Conservation (phyloP, 1,140 invertebrate genomes). For the Drosophila athabasca region DNA sequence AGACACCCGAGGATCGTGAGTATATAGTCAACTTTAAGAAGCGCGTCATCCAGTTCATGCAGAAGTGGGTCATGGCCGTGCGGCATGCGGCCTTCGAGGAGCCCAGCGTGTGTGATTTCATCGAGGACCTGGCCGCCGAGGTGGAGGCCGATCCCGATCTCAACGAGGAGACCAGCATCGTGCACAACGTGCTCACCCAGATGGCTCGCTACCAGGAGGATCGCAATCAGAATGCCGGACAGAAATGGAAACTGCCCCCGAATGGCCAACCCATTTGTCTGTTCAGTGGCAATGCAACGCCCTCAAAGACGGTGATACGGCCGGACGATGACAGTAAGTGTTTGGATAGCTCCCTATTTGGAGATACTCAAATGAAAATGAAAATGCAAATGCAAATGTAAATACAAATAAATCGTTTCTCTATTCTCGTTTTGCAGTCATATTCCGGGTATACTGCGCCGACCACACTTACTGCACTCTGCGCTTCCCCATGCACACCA, state of each 20-base stretch:
- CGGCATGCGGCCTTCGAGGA: constrained; percentile 91
- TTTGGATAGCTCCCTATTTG: too few relatives aligned
- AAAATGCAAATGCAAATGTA: too few relatives aligned
- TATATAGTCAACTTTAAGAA: constrained; percentile 90
- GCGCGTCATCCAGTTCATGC: constrained; percentile 91
- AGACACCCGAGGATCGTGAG: constrained; percentile 87
- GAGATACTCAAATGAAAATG: not conserved
- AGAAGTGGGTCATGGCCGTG: constrained; percentile 90
- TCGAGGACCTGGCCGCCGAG: constrained; percentile 89
- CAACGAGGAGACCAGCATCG: constrained; percentile 87
- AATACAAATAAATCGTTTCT: not conserved
- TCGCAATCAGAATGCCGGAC: constrained; percentile 85
- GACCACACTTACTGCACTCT: constrained; percentile 94
- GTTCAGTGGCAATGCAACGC: constrained; percentile 85
- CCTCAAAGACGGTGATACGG: constrained; percentile 86
- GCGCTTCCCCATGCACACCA: constrained; percentile 89
- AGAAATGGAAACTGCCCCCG: constrained; percentile 89
- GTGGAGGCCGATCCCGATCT: constrained; percentile 88
- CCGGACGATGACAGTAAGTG: constrained; percentile 88
- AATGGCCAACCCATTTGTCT: constrained; percentile 88
- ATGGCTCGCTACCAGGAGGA: constrained; percentile 86
- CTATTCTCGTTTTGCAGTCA: constrained; percentile 85
- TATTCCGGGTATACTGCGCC: constrained; percentile 93
- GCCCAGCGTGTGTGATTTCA: constrained; percentile 87
- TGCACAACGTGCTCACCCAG: constrained; percentile 88